Percentiles rank a stretch among this genome's conserved stretches.
These are phyloP conservation scores for Prosopocoilus inquinatus DNA, from an alignment of 2,888 invertebrate species.

Conservation along the genomic window DNA sequence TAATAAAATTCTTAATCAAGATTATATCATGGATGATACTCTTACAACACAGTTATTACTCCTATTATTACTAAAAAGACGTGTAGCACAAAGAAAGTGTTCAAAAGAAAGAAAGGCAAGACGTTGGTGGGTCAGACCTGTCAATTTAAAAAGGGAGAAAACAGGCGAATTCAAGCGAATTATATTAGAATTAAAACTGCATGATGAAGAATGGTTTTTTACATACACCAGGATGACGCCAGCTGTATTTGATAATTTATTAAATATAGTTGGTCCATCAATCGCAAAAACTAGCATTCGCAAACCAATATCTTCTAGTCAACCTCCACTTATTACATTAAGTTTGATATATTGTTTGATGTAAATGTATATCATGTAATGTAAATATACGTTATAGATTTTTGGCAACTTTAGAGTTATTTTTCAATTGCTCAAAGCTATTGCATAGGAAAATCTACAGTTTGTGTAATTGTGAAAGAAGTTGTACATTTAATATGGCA, in stretches of 20 bases:
- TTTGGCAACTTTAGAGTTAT: constrained; percentile 8
- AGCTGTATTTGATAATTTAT: not conserved
- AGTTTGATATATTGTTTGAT: too few relatives aligned
- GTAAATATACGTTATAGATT: constrained; percentile 8
- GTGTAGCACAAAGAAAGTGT: too few relatives aligned
- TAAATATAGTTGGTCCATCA: not conserved
- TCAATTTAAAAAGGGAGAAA: too few relatives aligned
- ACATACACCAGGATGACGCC: not conserved
- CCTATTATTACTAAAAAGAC: too few relatives aligned
- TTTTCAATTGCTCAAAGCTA: constrained; percentile 10
- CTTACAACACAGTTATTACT: too few relatives aligned
- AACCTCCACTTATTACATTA: not conserved
- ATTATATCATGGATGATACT: too few relatives aligned
- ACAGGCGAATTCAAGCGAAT: not conserved
- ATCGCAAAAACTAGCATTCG: not conserved
- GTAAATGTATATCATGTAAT: too few relatives aligned
- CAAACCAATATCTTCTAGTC: not conserved
- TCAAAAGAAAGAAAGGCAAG: too few relatives aligned
- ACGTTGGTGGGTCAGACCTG: too few relatives aligned
- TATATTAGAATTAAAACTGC: not conserved
- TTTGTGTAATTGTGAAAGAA: constrained; percentile 10
- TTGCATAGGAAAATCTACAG: constrained; percentile 9
- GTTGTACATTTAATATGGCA: constrained; percentile 7
- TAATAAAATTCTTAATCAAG: too few relatives aligned
- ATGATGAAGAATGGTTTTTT: not conserved